These are phyloP conservation scores for Pterophyllum scalare DNA, from an alignment of 2,113 vertebrate genomes.

Conservation along the genomic window DNA sequence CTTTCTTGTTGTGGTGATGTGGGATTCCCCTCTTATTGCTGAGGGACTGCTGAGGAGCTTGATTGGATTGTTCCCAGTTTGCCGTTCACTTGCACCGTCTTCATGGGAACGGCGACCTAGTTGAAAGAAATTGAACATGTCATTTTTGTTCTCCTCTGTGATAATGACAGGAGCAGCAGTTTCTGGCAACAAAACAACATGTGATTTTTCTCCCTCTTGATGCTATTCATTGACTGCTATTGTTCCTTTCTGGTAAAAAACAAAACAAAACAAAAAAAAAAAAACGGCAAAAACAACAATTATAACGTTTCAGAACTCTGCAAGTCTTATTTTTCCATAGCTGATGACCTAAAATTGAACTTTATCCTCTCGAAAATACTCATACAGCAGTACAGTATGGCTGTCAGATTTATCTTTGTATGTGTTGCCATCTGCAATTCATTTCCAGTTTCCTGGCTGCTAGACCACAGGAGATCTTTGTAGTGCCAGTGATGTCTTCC, in stretches of 20 bases:
- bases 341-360: conserved; percentile 55
- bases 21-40: conserved; percentile 32
- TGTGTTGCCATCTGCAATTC: conserved; percentile 29
- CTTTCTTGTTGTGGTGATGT: conserved; percentile 27
- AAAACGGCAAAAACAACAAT: not conserved
- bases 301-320: not conserved
- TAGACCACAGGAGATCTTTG: conserved; percentile 40
- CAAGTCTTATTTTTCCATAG: conserved; percentile 12
- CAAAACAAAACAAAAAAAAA: too few relatives aligned
- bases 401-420: conserved; percentile 30
- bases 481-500: conserved; percentile 2
- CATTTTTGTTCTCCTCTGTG: conserved; percentile 25
- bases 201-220: not conserved
- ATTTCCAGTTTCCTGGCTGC: conserved; percentile 52
- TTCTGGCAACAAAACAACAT: not conserved
- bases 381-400: conserved; percentile 4
- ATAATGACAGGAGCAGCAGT: conserved; percentile 11
- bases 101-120: conserved; percentile 76
- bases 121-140: conserved; percentile 43
- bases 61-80: conserved; percentile 77
- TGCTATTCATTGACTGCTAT: not conserved
- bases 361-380: conserved; percentile 33
- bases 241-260: not conserved
- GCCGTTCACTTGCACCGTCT: conserved; percentile 81
- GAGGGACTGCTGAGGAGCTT: conserved; percentile 42